These are phyloP conservation scores for Glossophaga mutica DNA, from an alignment of 2,797 vertebrate species.

Conservation along the genomic window DNA sequence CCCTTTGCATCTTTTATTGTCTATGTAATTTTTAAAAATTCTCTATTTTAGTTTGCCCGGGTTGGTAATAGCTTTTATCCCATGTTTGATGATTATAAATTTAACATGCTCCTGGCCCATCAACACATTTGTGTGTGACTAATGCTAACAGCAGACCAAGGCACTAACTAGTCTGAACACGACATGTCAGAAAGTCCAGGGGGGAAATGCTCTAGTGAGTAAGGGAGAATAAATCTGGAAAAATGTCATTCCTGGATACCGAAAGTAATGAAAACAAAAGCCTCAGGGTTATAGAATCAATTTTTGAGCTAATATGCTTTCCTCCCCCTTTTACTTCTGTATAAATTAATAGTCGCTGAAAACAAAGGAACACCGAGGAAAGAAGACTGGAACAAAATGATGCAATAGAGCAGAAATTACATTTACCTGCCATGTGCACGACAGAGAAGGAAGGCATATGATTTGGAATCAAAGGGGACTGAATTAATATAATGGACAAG, in stretches of 20 bases:
- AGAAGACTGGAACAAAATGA: background rate
- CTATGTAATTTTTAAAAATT: background rate
- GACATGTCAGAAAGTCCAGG: background rate
- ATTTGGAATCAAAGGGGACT: background rate
- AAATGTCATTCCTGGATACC: background rate
- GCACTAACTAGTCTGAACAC: background rate
- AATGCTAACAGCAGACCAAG: background rate
- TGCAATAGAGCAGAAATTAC: background rate
- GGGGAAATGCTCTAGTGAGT: background rate
- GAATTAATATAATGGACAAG: background rate
- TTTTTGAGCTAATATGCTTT: slow-evolving; percentile 1
- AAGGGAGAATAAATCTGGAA: background rate
- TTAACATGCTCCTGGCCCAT: background rate
- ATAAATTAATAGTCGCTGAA: slow-evolving; percentile 14
- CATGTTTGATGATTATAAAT: background rate
- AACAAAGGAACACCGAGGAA: background rate
- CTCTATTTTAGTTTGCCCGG: background rate
- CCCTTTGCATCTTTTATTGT: background rate
- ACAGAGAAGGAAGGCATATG: background rate
- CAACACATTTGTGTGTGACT: background rate
- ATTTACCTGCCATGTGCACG: background rate
- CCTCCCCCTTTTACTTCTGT: background rate
- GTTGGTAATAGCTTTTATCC: background rate
- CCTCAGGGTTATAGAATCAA: background rate
- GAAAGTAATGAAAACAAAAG: background rate